Evolutionary conservation across 1,140 invertebrate genomes (phyloP), one percentile per base, ranked within the genome.

Genomic region (Andrena cerasifolii): DNA sequence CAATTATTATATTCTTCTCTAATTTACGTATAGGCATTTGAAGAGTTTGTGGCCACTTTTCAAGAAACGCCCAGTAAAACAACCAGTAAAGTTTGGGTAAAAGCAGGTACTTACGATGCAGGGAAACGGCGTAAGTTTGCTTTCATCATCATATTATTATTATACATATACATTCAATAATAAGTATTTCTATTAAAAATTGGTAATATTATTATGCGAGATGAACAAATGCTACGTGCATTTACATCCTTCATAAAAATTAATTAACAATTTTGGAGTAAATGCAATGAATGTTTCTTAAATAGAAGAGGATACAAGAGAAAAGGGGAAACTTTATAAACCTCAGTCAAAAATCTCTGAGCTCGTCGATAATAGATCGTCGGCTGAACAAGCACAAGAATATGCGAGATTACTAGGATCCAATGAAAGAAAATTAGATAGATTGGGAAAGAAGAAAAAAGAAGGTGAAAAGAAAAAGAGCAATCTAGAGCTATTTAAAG

Each of bases 31-130:
- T 78, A 98, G 95, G 98, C 97, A 6, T 99, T 98, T 93, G 96
- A 99, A 94, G 98, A 99, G 92, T 99, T 99, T 95, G 97, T 99
- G 26, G 98, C 98, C 72, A 98, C 98, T 16, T 99, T 99, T 93
- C 97, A 99, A 94, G 97, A 99, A 79, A 94, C 95, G 8, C 95
- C 96, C 3, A 95, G 94, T 88, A 96, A 96, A 88, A 93, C 94
- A 7, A 93, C 94, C 0, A 96, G 95, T 28, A 99, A 99, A 94
- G 95, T 98, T 68, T 99, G 98, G 98, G 97, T 99, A 0, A 99
- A 99, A 92, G 98, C 98, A 59, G 98, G 98, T 58, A 98, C 97
- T 2, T 99, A 99, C 87, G 98, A 99, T 95, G 97, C 98, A 73
- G 98, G 97, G 14, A 96, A 97, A 83, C 95, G 97, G 94, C 96